phyloP scores from a whole-genome alignment of 1,140 invertebrate species.

The Grapholita molesta region DNA sequence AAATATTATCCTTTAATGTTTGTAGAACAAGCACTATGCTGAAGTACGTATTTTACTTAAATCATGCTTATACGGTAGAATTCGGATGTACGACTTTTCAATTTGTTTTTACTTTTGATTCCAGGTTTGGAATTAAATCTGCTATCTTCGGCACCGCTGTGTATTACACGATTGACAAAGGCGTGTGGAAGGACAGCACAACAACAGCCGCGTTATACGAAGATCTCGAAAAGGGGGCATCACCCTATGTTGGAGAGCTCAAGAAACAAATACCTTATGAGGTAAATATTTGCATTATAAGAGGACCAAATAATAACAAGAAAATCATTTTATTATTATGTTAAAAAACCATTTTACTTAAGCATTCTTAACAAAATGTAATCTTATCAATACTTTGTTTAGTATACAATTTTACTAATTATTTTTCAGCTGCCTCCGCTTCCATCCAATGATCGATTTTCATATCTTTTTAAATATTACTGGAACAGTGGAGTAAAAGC shows the following conservation, averaged over 20 bases:
- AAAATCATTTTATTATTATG: too few species aligned
- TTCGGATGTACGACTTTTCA: neutral
- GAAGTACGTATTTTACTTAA: constrained; percentile 30
- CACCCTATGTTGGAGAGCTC: constrained; percentile 76
- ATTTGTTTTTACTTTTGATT: constrained; percentile 23
- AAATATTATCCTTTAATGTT: constrained; percentile 22
- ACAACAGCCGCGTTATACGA: constrained; percentile 73
- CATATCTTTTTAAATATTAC: constrained; percentile 75
- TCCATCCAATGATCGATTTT: constrained; percentile 73
- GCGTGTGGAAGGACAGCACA: constrained; percentile 78
- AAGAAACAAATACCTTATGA: constrained; percentile 77
- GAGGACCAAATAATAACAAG: too few species aligned
- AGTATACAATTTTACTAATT: constrained; percentile 4
- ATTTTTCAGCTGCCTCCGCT: constrained; percentile 76
- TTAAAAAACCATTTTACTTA: constrained; percentile 1
- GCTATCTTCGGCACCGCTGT: constrained; percentile 72
- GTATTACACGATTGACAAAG: constrained; percentile 78
- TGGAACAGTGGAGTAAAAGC: constrained; percentile 79
- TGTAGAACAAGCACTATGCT: constrained; percentile 28
- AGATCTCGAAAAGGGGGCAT: constrained; percentile 70
- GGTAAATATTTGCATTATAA: constrained; percentile 41
- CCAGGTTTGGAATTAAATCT: constrained; percentile 77
- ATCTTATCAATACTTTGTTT: too few species aligned
- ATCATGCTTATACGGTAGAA: neutral
- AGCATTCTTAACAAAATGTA: too few species aligned